These are phyloP conservation scores for Macropis europaea DNA, from an alignment of 2,888 invertebrate genomes.

Conservation along the genomic window DNA sequence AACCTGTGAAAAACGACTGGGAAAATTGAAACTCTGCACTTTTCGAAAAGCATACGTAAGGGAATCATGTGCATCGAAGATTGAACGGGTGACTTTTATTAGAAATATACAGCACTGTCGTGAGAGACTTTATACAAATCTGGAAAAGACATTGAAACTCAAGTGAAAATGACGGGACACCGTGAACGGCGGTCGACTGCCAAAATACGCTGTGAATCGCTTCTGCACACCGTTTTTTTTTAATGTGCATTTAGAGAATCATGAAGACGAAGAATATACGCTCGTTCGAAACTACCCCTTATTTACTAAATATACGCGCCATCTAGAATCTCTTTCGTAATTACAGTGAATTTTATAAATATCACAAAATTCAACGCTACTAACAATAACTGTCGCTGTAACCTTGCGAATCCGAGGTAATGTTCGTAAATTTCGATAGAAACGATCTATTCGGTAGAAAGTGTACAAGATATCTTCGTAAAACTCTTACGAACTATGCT, in stretches of 20 bases:
- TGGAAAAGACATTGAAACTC: conserved; percentile 63
- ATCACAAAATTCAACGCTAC: conserved; percentile 66
- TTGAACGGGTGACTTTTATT: conserved; percentile 69
- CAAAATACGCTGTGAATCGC: neutral
- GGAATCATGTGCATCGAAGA: conserved; percentile 16
- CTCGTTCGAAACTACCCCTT: conserved; percentile 36
- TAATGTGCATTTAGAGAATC: conserved; percentile 21
- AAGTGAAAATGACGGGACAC: conserved; percentile 52
- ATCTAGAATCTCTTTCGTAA: conserved; percentile 41
- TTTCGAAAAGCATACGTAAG: neutral
- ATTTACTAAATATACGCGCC: conserved; percentile 13
- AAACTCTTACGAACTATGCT: conserved; percentile 8
- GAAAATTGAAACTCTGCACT: no score
- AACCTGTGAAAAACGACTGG: no score
- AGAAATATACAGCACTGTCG: conserved; percentile 72
- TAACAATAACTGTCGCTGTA: conserved; percentile 42
- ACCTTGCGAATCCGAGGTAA: conserved; percentile 34
- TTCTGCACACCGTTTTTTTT: neutral
- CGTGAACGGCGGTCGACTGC: conserved; percentile 24
- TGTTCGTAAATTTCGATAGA: neutral
- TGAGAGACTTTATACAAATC: conserved; percentile 71
- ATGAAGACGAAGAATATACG: conserved; percentile 12
- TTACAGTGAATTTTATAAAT: conserved; percentile 59
- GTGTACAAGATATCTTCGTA: conserved; percentile 3
- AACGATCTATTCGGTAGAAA: conserved; percentile 12